Percentiles rank a stretch among this genome's conserved stretches.
Conservation (phyloP, 2,113 vertebrate genomes). For the Anhinga rufa region DNA sequence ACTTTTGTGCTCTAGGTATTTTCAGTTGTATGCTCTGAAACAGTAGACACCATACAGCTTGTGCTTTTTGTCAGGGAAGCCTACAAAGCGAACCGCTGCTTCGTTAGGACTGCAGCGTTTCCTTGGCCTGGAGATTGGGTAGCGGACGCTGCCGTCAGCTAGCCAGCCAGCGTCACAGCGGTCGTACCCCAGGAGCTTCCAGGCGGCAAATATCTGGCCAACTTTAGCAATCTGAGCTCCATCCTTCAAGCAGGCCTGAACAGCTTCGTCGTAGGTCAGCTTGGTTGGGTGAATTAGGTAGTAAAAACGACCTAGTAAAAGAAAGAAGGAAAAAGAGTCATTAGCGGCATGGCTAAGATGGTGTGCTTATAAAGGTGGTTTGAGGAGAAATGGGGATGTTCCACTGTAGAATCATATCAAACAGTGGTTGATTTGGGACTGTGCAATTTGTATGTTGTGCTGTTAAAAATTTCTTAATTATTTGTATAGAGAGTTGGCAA, state of each 20-base stretch:
- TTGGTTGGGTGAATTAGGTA: constrained; percentile 88
- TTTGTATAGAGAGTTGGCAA: background rate
- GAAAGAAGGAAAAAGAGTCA: background rate
- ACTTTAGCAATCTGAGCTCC: constrained; percentile 90
- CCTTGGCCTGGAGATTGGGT: constrained; percentile 89
- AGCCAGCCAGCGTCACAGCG: constrained; percentile 95
- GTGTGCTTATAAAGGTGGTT: fast-evolving
- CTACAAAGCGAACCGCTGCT: constrained; percentile 86
- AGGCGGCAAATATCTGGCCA: constrained; percentile 90
- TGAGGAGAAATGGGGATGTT: background rate
- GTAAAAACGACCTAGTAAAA: constrained; percentile 81
- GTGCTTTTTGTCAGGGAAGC: constrained; percentile 89
- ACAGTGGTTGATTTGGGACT: background rate
- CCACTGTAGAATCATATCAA: background rate
- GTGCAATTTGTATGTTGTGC: fast-evolving
- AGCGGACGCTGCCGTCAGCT: constrained; percentile 93
- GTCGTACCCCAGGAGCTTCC: constrained; percentile 90
- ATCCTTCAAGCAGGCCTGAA: constrained; percentile 83
- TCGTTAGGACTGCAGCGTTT: constrained; percentile 94
- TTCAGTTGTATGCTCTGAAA: constrained; percentile 80
- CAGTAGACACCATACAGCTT: constrained; percentile 95
- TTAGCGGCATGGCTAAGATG: background rate
- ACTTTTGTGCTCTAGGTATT: background rate
- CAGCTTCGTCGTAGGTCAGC: constrained; percentile 85
- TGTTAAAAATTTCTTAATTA: background rate